These are phyloP conservation scores for Habroteleia sp. DNA, from an alignment of 2,888 invertebrate species.

Conservation along the genomic window DNA sequence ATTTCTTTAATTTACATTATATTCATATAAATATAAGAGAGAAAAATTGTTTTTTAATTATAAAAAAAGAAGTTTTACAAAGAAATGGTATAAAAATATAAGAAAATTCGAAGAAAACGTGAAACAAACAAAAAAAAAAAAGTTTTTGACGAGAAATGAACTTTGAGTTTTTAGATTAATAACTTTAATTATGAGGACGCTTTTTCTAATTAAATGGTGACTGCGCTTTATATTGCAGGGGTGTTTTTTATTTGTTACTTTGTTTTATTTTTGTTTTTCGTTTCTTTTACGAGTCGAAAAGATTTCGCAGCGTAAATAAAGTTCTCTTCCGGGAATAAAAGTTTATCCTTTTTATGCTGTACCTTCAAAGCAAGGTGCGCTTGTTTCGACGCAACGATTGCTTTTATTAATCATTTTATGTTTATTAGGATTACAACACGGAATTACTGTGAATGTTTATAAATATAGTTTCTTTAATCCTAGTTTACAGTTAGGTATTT, in stretches of 20 bases:
- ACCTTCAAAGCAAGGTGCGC: constrained; percentile 13
- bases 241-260: constrained; percentile 10
- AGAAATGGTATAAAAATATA: no score
- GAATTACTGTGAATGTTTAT: constrained; percentile 3
- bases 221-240: no score
- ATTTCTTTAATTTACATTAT: no score
- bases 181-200: constrained; percentile 26
- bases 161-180: constrained; percentile 4
- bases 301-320: constrained; percentile 42
- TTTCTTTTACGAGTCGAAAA: constrained; percentile 22
- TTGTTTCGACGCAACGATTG: constrained; percentile 14
- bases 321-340: constrained; percentile 42
- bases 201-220: constrained; percentile 39
- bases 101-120: no score
- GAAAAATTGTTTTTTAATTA: no score
- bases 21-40: no score
- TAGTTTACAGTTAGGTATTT: no score
- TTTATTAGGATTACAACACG: constrained; percentile 14
- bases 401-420: constrained; percentile 39
- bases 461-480: no score
- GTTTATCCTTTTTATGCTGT: constrained; percentile 30
- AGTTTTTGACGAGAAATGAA: not conserved
- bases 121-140: no score
- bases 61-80: no score
- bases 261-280: constrained; percentile 19